Evolutionary conservation across 1,140 invertebrate species (phyloP), one percentile per base, ranked within the genome.

Genomic region (Aphaenogaster floridana): DNA sequence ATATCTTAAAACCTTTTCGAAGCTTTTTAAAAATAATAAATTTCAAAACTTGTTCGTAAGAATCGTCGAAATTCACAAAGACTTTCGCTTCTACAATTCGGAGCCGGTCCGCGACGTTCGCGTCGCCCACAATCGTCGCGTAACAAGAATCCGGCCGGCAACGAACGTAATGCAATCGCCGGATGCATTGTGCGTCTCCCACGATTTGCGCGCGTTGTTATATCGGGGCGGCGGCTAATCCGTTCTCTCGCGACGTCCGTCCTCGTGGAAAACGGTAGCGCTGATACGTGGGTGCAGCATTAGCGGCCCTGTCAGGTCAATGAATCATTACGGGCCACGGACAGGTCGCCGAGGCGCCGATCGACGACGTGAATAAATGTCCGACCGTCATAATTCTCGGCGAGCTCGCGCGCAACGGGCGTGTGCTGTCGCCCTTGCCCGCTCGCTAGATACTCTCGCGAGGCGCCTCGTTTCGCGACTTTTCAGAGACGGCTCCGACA

Each of bases 331-430:
- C 86, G 48, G 87, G 74, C 72, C 84, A 91, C 84, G 80, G 88
- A 89, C 83, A 91, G 86, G 88, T 92, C 87, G 83, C 81, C 79
- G 64, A 89, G 87, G 90, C 89, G 90, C 91, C 90, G 87, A 92
- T 92, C 91, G 91, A 90, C 81, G 86, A 89, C 90, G 90, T 87
- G 89, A 91, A 93, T 92, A 92, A 92, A 93, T 88, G 83, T 64
- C 57, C 42, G 78, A 85, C 91, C 89, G 89, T 87, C 89, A 93
- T 92, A 93, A 93, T 93, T 92, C 91, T 91, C 86, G 74, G 59
- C 59, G 54, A 13, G 52, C 72, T 50, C 54, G 77, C 71, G 86
- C 45, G 72, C 50, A 52, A 83, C 34, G 71, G 77, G 61, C 71
- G 66, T 76, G 84, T 79, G 54, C 64, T 66, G 78, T 89, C 78